Evolutionary conservation across 2,113 vertebrate species (phyloP).

Genomic region (Symphodus melops): DNA sequence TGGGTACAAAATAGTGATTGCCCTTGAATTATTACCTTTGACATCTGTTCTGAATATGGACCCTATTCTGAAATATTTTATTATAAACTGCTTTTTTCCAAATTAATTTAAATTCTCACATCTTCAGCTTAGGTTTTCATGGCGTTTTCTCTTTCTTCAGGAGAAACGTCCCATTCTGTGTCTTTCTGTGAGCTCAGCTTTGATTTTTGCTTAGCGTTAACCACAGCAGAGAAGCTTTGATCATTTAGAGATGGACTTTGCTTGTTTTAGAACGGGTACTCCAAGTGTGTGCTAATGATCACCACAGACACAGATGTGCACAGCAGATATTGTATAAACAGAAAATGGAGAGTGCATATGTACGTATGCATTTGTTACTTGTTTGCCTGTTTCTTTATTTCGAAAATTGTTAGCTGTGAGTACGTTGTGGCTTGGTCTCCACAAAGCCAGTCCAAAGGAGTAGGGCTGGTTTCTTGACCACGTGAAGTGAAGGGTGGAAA

Average conservation of each 20-base stretch:
- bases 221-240: constrained; percentile 67
- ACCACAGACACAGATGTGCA: constrained; percentile 50
- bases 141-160: constrained; percentile 3
- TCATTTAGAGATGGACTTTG: constrained; percentile 65
- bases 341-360: not conserved
- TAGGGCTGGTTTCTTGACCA: constrained; percentile 35
- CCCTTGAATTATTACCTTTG: constrained; percentile 3
- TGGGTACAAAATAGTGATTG: not conserved
- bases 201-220: constrained; percentile 67
- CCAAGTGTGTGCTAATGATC: constrained; percentile 61
- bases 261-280: constrained; percentile 70
- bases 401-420: constrained; percentile 36
- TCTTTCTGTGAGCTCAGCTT: constrained; percentile 47
- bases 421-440: constrained; percentile 23
- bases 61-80: constrained; percentile 2
- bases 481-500: constrained; percentile 60
- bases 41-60: not conserved
- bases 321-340: constrained; percentile 7
- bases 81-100: constrained; percentile 4
- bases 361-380: constrained; percentile 20
- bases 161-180: constrained; percentile 49
- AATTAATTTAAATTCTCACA: constrained; percentile 16
- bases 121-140: not conserved
- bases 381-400: constrained; percentile 26
- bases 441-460: constrained; percentile 28